phyloP scores from a whole-genome alignment of 2,797 vertebrate species.

The Syngnathus rostellatus region DNA sequence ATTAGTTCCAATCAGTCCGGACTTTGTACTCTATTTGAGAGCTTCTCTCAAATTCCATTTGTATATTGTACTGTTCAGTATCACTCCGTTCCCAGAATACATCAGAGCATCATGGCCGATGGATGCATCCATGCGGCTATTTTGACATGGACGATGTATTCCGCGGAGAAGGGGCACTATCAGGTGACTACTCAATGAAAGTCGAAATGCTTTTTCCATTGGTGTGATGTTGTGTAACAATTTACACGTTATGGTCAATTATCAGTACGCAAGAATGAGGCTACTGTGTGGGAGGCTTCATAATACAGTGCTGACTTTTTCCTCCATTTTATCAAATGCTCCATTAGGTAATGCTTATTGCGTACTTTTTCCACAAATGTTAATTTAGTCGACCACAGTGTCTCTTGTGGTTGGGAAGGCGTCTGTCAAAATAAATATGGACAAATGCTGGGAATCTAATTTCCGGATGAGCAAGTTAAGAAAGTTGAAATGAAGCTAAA shows the following conservation, averaged over 20 bases:
- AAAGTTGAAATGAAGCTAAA: neutral
- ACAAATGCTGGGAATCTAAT: too few species aligned
- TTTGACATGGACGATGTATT: neutral
- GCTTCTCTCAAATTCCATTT: neutral
- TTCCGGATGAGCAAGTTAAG: neutral
- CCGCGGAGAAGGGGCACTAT: constrained; percentile 4
- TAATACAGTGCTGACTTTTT: constrained; percentile 14
- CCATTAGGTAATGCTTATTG: constrained; percentile 20
- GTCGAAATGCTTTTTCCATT: constrained; percentile 34
- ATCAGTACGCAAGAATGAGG: constrained; percentile 30
- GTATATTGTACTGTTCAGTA: neutral
- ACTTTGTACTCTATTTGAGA: neutral
- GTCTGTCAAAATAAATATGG: too few species aligned
- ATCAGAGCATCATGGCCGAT: constrained; percentile 23
- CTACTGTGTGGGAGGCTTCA: constrained; percentile 35
- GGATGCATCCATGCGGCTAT: constrained; percentile 27
- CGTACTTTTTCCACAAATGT: constrained; percentile 22
- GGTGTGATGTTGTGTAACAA: constrained; percentile 18
- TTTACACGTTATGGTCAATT: constrained; percentile 39
- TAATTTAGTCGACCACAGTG: constrained; percentile 8
- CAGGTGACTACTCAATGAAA: constrained; percentile 23
- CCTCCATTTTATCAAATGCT: constrained; percentile 28
- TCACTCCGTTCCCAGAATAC: constrained; percentile 27
- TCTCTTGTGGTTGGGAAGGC: neutral
- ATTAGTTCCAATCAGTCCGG: neutral